phyloP scores from a whole-genome alignment of 2,113 vertebrate species.

The zebrafish (Danio rerio) region DNA sequence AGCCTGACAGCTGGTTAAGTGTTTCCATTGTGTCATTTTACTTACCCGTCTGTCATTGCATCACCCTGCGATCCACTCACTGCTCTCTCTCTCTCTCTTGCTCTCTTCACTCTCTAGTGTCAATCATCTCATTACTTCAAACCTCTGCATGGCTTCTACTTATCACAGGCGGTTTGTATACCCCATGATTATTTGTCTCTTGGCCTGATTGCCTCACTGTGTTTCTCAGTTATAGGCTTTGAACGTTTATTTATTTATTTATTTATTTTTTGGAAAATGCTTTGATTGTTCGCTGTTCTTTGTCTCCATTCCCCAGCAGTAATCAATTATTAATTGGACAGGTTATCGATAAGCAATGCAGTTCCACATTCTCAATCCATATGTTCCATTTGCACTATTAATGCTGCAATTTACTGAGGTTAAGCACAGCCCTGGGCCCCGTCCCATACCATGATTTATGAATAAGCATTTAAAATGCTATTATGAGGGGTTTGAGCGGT shows the following conservation, averaged over 20 bases:
- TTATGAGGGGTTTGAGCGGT: slow-evolving; percentile 31
- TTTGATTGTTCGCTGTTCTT: neutral
- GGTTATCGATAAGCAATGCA: neutral
- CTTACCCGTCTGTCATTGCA: slow-evolving; percentile 1
- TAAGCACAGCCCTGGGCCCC: slow-evolving; percentile 12
- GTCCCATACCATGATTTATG: slow-evolving; percentile 45
- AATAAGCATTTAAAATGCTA: slow-evolving; percentile 42
- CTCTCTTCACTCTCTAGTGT: slow-evolving; percentile 35
- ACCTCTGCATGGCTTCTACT: slow-evolving; percentile 52
- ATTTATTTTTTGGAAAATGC: too few relatives aligned
- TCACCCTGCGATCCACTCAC: slow-evolving; percentile 17
- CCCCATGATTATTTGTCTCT: slow-evolving; percentile 31
- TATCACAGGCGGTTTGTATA: slow-evolving; percentile 22
- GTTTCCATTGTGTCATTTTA: slow-evolving; percentile 60
- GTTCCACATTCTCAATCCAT: slow-evolving; percentile 2
- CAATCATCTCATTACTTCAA: slow-evolving; percentile 52
- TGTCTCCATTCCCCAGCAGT: neutral
- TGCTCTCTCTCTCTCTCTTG: slow-evolving; percentile 52
- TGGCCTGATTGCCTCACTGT: neutral
- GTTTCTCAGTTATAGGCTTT: slow-evolving; percentile 8
- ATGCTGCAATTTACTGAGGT: slow-evolving; percentile 27
- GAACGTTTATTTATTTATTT: neutral
- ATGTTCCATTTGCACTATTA: slow-evolving; percentile 40
- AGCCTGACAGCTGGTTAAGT: slow-evolving; percentile 64
- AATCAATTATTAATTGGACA: neutral